These are phyloP conservation scores for Muscicapa comitata DNA, from an alignment of 2,797 vertebrate genomes.

Conservation along the genomic window DNA sequence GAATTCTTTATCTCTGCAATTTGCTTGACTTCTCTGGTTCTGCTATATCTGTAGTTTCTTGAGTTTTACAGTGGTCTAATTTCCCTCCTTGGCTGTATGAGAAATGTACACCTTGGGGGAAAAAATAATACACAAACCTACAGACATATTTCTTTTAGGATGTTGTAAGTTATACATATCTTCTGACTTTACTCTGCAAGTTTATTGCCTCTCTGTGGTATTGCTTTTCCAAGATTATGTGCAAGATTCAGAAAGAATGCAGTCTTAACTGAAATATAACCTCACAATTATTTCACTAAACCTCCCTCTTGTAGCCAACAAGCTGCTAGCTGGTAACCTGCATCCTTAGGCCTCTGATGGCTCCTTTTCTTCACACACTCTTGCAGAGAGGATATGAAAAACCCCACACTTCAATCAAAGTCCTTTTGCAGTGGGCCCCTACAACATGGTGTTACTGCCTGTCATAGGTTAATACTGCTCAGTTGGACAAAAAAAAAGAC, in stretches of 20 bases:
- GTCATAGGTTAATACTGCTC: neutral
- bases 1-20: neutral
- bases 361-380: neutral
- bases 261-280: neutral
- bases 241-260: neutral
- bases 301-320: neutral
- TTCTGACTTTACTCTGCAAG: neutral
- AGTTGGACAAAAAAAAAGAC: neutral
- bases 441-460: neutral
- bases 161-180: neutral
- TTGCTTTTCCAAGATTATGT: neutral
- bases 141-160: neutral
- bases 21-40: neutral
- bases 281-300: neutral
- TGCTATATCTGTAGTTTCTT: neutral
- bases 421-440: neutral
- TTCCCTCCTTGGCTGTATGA: neutral
- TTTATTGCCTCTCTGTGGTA: neutral
- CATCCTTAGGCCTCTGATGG: neutral
- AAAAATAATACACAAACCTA: neutral
- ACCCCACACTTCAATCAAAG: neutral
- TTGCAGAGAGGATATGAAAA: neutral
- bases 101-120: neutral
- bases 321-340: neutral
- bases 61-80: neutral